These are phyloP conservation scores for Zaprionus lachaisei DNA, from an alignment of 1,140 invertebrate species.

Conservation along the genomic window DNA sequence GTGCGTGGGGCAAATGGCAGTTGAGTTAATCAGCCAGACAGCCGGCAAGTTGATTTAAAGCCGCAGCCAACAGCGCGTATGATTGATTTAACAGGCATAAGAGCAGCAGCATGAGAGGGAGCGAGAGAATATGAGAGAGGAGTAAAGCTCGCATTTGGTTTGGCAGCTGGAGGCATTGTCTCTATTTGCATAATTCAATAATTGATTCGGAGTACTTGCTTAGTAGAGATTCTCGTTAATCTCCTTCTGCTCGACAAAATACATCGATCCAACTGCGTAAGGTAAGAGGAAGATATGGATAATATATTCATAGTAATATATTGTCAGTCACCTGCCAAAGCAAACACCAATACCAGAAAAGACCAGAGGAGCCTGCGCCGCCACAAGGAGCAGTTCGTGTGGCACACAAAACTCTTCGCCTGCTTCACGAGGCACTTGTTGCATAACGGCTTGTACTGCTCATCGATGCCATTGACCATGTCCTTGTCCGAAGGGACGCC, in stretches of 20 bases:
- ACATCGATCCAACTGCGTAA: background rate
- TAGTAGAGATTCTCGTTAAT: background rate
- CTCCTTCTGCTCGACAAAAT: background rate
- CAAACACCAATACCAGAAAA: background rate
- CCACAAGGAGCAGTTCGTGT: background rate
- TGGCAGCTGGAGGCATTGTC: constrained; percentile 40
- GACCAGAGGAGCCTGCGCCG: background rate
- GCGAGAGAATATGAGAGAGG: background rate
- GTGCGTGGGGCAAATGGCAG: constrained; percentile 39
- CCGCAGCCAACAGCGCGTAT: constrained; percentile 68
- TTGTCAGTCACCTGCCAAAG: background rate
- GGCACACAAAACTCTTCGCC: background rate
- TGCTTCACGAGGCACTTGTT: background rate
- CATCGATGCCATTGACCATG: background rate
- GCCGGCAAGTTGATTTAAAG: constrained; percentile 61
- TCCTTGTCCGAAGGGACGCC: background rate
- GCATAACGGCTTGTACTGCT: constrained; percentile 12
- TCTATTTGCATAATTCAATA: constrained; percentile 67
- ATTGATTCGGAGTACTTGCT: constrained; percentile 40
- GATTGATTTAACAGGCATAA: constrained; percentile 59
- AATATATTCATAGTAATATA: background rate
- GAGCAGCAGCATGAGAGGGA: constrained; percentile 2
- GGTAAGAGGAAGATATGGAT: background rate
- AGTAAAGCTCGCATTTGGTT: background rate
- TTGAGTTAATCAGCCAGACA: constrained; percentile 61